phyloP scores from a whole-genome alignment of 2,797 vertebrate species.

The Sebastes taczanowskii region DNA sequence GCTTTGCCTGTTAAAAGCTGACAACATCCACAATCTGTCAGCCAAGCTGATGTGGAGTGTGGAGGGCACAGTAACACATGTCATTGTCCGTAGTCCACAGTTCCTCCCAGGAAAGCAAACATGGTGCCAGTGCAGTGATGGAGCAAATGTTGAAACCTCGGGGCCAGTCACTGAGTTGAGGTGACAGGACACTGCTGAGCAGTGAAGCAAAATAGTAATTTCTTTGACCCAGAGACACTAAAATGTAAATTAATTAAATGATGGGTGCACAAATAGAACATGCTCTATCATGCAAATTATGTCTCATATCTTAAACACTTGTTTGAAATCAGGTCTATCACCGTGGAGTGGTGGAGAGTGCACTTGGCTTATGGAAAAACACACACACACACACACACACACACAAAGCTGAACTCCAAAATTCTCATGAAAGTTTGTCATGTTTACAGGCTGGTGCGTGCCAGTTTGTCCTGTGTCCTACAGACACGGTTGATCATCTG shows the following conservation, averaged over 20 bases:
- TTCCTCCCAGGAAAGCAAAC: conserved; percentile 37
- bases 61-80: background rate
- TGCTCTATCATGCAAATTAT: no score
- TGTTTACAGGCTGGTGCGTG: background rate
- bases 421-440: background rate
- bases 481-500: no score
- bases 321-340: no score
- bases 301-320: no score
- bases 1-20: no score
- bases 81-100: background rate
- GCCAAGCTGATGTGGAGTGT: background rate
- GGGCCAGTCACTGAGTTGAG: conserved; percentile 25
- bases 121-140: conserved; percentile 14
- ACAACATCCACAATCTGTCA: background rate
- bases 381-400: no score
- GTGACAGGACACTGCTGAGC: background rate
- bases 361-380: no score
- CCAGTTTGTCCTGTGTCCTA: no score
- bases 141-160: conserved; percentile 28
- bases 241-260: background rate
- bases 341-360: no score
- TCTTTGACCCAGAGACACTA: no score
- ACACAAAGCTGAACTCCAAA: background rate
- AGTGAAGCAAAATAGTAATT: no score
- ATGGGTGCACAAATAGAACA: background rate